These are phyloP conservation scores for Zaprionus africanus DNA, from an alignment of 1,140 invertebrate species.

Conservation along the genomic window DNA sequence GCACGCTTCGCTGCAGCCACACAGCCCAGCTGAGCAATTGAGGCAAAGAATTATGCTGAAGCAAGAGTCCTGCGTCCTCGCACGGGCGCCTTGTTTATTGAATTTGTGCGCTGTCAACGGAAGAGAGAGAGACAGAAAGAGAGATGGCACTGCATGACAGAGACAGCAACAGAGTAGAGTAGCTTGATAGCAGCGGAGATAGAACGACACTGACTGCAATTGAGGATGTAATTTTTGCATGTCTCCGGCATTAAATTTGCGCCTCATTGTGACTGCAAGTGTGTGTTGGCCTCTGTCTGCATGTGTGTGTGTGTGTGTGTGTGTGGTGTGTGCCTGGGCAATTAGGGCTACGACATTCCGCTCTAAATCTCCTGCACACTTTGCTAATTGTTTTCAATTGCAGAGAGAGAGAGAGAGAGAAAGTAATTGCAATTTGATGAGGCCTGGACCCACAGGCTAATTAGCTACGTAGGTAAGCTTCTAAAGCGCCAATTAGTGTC, in stretches of 20 bases:
- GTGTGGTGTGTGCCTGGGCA: conserved; percentile 58
- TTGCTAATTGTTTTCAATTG: conserved; percentile 81
- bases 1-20: conserved; percentile 51
- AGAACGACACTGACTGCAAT: conserved; percentile 51
- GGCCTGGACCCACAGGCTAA: conserved; percentile 52
- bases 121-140: not conserved
- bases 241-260: conserved; percentile 80
- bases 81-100: conserved; percentile 79
- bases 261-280: conserved; percentile 23
- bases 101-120: conserved; percentile 60
- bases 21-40: not conserved
- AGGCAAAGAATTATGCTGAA: conserved; percentile 3
- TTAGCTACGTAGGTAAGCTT: conserved; percentile 54
- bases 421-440: conserved; percentile 70
- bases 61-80: conserved; percentile 43
- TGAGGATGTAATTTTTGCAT: conserved; percentile 81
- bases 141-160: not conserved
- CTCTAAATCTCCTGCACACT: conserved; percentile 79
- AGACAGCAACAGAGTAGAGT: not conserved
- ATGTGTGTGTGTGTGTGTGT: conserved; percentile 7
- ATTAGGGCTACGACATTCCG: conserved; percentile 80
- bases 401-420: conserved; percentile 47
- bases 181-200: not conserved
- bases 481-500: conserved; percentile 30
- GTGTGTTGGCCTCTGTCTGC: not conserved